Evolutionary conservation across 2,888 invertebrate species (phyloP).

Genomic region (Pristionchus japonicus): DNA sequence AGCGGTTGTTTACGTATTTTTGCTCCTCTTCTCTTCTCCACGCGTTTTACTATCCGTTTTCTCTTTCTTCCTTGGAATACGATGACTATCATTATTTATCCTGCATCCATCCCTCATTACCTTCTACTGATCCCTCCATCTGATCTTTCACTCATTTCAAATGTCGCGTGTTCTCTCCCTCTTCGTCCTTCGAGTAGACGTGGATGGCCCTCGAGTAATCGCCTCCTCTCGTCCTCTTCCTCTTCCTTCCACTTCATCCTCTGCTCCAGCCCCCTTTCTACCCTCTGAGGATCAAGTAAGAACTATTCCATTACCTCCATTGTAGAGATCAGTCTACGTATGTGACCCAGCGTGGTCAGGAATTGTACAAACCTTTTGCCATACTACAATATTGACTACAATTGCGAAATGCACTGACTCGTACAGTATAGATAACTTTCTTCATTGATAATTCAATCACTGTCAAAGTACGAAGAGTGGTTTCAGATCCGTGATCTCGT

Average conservation of each 20-base stretch:
- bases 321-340: background rate
- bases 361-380: background rate
- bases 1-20: background rate
- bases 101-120: too few species aligned
- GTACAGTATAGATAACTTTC: background rate
- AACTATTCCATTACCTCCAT: too few species aligned
- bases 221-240: constrained; percentile 21
- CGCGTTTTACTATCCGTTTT: background rate
- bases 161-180: constrained; percentile 34
- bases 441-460: background rate
- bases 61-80: background rate
- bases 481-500: constrained; percentile 24
- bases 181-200: constrained; percentile 2
- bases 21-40: background rate
- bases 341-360: background rate
- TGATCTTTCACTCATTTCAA: background rate
- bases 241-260: constrained; percentile 20
- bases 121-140: background rate
- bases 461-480: background rate
- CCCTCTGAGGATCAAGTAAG: constrained; percentile 29
- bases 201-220: background rate
- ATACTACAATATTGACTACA: background rate
- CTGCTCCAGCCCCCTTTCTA: background rate
- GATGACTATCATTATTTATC: background rate
- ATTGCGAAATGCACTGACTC: background rate